A percentile compares a stretch with the other conserved stretches of the same genome.
phyloP scores from a whole-genome alignment of 92 coral and sea anemone species.

The Epizoanthus rinbou region DNA sequence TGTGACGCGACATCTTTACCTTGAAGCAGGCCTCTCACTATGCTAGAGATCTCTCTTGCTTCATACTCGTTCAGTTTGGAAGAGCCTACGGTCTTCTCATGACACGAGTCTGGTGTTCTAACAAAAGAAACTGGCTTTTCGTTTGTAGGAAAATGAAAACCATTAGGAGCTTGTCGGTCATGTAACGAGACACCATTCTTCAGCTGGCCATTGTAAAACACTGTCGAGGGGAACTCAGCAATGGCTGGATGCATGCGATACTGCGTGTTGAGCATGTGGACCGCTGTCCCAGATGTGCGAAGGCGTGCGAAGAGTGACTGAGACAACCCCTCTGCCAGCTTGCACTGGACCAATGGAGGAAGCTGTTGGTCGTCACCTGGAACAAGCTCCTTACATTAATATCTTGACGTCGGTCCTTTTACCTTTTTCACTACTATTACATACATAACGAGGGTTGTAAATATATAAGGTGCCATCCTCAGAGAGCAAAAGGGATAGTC shows the following conservation, averaged over 20 bases:
- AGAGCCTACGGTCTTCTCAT: slow-evolving; percentile 54
- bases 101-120: slow-evolving; percentile 47
- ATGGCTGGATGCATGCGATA: slow-evolving; percentile 86
- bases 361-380: slow-evolving; percentile 82
- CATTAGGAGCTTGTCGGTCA: slow-evolving; percentile 65
- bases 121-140: slow-evolving; percentile 68
- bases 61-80: slow-evolving; percentile 67
- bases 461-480: too few relatives aligned
- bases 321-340: slow-evolving; percentile 54
- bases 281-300: slow-evolving; percentile 58
- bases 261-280: slow-evolving; percentile 71
- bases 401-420: background rate
- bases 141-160: slow-evolving; percentile 67
- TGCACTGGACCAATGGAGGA: slow-evolving; percentile 78
- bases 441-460: too few relatives aligned
- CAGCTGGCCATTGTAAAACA: slow-evolving; percentile 66
- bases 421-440: too few relatives aligned
- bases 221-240: slow-evolving; percentile 62
- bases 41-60: slow-evolving; percentile 46
- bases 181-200: slow-evolving; percentile 55
- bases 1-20: slow-evolving; percentile 49
- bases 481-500: too few relatives aligned
- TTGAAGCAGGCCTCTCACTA: slow-evolving; percentile 50
- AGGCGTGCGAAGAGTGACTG: slow-evolving; percentile 71
- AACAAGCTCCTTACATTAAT: background rate